Conservation (phyloP, 2,113 vertebrate species). For the Thinocorus orbignyianus region DNA sequence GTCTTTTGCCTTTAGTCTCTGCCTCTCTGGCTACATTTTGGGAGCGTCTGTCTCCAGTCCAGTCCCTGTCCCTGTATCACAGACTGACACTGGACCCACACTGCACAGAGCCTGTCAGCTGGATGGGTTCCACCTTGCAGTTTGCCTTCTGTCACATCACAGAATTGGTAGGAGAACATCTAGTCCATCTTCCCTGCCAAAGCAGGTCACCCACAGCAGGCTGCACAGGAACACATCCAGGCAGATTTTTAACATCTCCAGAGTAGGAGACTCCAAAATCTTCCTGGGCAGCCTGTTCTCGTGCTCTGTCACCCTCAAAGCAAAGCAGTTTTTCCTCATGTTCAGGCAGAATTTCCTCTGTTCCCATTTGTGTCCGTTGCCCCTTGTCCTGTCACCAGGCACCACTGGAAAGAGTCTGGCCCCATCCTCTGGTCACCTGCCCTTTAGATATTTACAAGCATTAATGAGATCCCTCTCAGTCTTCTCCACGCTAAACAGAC, state of each 20-base stretch:
- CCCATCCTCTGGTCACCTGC: not conserved
- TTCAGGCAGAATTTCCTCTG: not conserved
- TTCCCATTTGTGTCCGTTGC: not conserved
- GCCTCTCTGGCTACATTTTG: not conserved
- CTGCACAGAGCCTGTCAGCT: rapidly evolving
- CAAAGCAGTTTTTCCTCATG: not conserved
- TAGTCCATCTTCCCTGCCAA: not conserved
- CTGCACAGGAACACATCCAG: not conserved
- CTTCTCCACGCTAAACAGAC: not conserved
- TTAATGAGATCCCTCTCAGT: not conserved
- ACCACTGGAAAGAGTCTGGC: not conserved
- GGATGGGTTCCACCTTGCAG: not conserved
- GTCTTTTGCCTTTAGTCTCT: not conserved
- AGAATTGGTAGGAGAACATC: not conserved
- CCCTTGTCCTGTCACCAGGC: not conserved
- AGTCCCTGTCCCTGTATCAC: not conserved
- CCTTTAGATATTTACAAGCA: not conserved
- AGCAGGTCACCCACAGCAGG: not conserved
- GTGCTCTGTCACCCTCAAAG: not conserved
- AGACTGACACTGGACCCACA: not conserved
- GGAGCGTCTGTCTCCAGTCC: not conserved
- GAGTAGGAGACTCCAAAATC: not conserved
- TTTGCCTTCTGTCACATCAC: not conserved
- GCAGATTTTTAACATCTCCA: not conserved
- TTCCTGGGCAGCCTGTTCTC: not conserved